These are phyloP conservation scores for Sinhomidia bicolor DNA, from an alignment of 2,888 invertebrate species.

Conservation along the genomic window DNA sequence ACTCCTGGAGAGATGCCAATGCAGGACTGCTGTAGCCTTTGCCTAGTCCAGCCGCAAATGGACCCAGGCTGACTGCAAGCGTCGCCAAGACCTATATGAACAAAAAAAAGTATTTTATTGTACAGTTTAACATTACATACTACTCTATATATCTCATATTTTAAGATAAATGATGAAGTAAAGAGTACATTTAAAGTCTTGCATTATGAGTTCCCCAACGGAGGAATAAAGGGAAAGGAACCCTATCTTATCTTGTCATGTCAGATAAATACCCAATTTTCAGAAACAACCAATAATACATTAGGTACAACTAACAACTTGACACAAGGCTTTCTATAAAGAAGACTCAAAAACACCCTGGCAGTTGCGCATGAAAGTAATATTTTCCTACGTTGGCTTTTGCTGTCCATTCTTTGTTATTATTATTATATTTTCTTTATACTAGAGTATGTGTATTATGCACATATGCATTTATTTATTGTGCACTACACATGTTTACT, in stretches of 20 bases:
- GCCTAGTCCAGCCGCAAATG: constrained; percentile 89
- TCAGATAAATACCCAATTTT: constrained; percentile 20
- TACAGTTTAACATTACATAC: not conserved
- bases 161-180: not conserved
- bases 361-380: no score
- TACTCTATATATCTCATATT: not conserved
- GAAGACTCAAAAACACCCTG: no score
- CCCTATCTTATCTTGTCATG: constrained; percentile 1
- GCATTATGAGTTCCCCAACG: not conserved
- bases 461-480: no score
- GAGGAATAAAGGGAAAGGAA: not conserved
- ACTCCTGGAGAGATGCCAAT: constrained; percentile 88
- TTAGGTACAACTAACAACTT: no score
- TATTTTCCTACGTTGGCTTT: no score
- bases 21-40: constrained; percentile 93
- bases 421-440: no score
- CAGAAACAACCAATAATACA: not conserved
- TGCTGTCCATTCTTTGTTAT: no score
- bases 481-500: no score
- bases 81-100: constrained; percentile 87
- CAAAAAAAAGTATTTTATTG: constrained; percentile 21
- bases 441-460: no score
- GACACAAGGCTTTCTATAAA: no score
- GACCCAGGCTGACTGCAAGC: constrained; percentile 89
- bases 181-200: not conserved